phyloP scores from a whole-genome alignment of 2,797 vertebrate species.

The Acomys russatus region DNA sequence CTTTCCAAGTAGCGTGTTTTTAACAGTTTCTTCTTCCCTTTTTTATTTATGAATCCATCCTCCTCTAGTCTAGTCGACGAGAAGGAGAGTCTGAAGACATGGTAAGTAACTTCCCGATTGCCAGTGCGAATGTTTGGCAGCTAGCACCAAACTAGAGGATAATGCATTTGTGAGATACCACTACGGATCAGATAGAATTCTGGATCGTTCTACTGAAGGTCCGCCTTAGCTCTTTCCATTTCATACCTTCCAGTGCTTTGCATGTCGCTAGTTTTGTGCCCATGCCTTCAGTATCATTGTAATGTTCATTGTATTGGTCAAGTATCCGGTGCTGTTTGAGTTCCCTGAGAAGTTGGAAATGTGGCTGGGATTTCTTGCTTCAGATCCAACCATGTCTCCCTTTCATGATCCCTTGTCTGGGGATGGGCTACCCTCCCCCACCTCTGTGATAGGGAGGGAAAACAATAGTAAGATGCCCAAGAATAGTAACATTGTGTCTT shows the following conservation, averaged over 20 bases:
- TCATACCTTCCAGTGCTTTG: slow-evolving; percentile 5
- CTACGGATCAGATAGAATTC: not conserved
- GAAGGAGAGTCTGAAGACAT: slow-evolving; percentile 33
- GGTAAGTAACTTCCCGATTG: not conserved
- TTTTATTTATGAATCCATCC: not conserved
- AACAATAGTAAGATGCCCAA: not conserved
- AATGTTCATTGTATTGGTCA: not conserved
- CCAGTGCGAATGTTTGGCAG: not conserved
- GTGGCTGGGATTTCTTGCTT: not conserved
- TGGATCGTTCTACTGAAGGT: not conserved
- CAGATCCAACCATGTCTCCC: not conserved
- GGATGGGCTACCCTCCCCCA: not conserved
- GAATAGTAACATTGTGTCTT: not conserved
- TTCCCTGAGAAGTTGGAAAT: not conserved
- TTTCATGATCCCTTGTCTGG: not conserved
- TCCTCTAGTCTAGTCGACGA: not conserved
- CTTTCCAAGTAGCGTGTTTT: not conserved
- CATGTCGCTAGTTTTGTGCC: slow-evolving; percentile 12
- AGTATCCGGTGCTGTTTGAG: not conserved
- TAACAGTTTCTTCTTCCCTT: not conserved
- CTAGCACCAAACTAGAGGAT: not conserved
- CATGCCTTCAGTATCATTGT: slow-evolving; percentile 40
- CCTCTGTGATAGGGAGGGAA: not conserved
- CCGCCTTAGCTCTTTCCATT: not conserved
- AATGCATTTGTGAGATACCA: not conserved